Percentiles rank a stretch among this genome's conserved stretches.
phyloP scores from a whole-genome alignment of 2,888 invertebrate genomes.

The Brachyopa scutellaris region DNA sequence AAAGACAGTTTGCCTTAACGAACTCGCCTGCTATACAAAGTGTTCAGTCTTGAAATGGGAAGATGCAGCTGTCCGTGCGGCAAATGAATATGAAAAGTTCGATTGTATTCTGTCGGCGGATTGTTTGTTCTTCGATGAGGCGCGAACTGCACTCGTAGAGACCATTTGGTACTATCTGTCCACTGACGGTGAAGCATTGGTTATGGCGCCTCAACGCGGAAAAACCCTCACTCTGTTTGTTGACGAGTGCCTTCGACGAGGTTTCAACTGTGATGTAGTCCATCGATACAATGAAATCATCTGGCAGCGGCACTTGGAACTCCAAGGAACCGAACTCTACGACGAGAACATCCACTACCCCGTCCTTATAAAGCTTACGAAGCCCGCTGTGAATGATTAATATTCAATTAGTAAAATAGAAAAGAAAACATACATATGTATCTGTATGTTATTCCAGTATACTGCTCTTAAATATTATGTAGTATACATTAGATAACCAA shows the following conservation, averaged over 20 bases:
- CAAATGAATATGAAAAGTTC: constrained; percentile 83
- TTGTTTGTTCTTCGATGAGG: constrained; percentile 90
- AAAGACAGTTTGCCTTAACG: constrained; percentile 86
- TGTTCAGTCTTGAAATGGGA: constrained; percentile 85
- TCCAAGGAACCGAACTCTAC: constrained; percentile 84
- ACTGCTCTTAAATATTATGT: no score
- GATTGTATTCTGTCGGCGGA: constrained; percentile 90
- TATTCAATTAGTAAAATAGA: constrained; percentile 41
- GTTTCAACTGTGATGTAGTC: constrained; percentile 84
- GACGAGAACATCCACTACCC: constrained; percentile 89
- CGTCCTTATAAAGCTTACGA: constrained; percentile 84
- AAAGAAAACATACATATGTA: constrained; percentile 18
- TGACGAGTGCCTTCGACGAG: constrained; percentile 84
- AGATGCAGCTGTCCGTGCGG: constrained; percentile 76
- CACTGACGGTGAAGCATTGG: constrained; percentile 85
- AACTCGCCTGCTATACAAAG: constrained; percentile 83
- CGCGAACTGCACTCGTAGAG: constrained; percentile 86
- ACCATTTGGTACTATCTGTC: constrained; percentile 86
- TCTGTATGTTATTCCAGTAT: constrained; percentile 54
- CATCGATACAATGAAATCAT: constrained; percentile 86
- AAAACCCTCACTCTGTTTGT: constrained; percentile 88
- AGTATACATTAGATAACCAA: constrained; percentile 41
- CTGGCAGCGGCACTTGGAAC: constrained; percentile 86
- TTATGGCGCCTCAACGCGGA: constrained; percentile 90
- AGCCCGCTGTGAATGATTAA: constrained; percentile 72